Evolutionary conservation across 92 coral and sea anemone species (phyloP), one percentile per base, ranked within the genome.

Genomic region (Diadumene lineata): DNA sequence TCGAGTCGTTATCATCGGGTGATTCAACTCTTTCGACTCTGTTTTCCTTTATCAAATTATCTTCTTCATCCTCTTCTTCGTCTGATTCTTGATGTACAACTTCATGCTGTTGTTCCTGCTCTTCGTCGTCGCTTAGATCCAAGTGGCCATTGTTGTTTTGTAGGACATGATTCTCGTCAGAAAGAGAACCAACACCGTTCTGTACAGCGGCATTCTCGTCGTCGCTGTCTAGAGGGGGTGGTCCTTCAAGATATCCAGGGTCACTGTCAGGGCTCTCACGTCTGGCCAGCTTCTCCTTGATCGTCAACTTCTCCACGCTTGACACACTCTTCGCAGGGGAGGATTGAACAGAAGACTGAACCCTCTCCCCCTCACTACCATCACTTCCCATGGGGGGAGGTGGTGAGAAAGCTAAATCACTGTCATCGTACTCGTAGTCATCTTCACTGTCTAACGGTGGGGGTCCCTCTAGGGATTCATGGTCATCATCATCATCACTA

Each of bases 371-470:
- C 73, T 77, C 82, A 50, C 68, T 75, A 22, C 43, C 62, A 30
- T 82, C 87, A 17, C 69, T 65, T 27, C 58, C 83, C 51, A 68
- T 25, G 24, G 70, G 82, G 70, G 79, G 85, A 27, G 79, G 80
- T n/a, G n/a, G n/a, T 43, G 82, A 76, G 23, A 79, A 73, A 3
- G 75, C 44, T 0, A 64, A 27, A 64, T 87, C 87, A 72, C 86
- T 84, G 62, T 85, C 90, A 25, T 79, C 89, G 19, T 88, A 92
- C 31, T 90, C 97, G 32, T 82, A 75, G 34, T 82, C 81, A 4
- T 81, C 82, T 13, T 87, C 90, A 65, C 90, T 84, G 31, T 84
- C 84, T 34, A 87, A 72, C 17, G 97, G 97, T 16, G 97, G 97
- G 0, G 93, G 93, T 21, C 90, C 92, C 60, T 87, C 87, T 2